These are phyloP conservation scores for Seriola quinqueradiata DNA, from an alignment of 2,113 vertebrate genomes.

Conservation along the genomic window DNA sequence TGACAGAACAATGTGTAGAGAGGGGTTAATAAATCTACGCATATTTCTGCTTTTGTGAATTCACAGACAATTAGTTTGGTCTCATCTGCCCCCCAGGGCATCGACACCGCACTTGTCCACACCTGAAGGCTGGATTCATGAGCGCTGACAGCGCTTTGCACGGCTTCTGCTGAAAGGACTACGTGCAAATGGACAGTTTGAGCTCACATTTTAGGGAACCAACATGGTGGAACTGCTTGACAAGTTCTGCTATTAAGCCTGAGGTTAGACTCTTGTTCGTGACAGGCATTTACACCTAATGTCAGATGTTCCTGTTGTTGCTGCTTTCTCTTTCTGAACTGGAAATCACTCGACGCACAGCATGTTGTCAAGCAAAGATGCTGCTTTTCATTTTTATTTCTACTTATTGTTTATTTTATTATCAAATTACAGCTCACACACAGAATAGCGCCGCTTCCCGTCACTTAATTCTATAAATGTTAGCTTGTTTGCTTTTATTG, in stretches of 20 bases:
- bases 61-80: not conserved
- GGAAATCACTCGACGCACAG: not conserved
- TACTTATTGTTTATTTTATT: not conserved
- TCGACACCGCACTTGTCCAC: not conserved
- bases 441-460: not conserved
- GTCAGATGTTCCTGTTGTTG: constrained; percentile 7
- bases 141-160: constrained; percentile 15
- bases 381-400: no score
- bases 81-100: not conserved
- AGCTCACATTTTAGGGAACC: constrained; percentile 31
- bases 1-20: not conserved
- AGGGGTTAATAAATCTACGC: constrained; percentile 14
- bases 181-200: constrained; percentile 19
- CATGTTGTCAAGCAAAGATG: constrained; percentile 6
- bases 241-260: constrained; percentile 33
- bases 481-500: not conserved
- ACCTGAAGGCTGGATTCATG: constrained; percentile 44
- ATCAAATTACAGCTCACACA: constrained; percentile 19
- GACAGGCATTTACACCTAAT: constrained; percentile 17
- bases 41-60: constrained; percentile 29
- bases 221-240: not conserved
- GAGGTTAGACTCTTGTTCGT: constrained; percentile 27
- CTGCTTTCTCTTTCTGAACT: not conserved
- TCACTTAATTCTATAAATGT: not conserved
- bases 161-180: constrained; percentile 1